These are phyloP conservation scores for Acanthochromis polyacanthus DNA, from an alignment of 2,113 vertebrate species.

Conservation along the genomic window DNA sequence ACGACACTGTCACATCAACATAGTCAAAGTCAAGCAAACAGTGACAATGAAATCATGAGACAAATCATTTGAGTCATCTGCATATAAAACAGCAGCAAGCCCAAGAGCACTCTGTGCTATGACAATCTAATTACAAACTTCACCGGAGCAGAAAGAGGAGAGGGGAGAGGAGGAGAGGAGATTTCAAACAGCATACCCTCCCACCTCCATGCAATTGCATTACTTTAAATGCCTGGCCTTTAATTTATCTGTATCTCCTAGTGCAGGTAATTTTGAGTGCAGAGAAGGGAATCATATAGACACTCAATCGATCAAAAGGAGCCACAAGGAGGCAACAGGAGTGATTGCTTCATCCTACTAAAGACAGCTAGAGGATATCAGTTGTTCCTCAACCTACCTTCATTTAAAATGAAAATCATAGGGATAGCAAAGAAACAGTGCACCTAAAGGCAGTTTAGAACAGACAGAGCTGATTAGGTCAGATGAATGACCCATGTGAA, in stretches of 20 bases:
- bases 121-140: slow-evolving; percentile 76
- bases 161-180: slow-evolving; percentile 16
- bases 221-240: slow-evolving; percentile 52
- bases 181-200: slow-evolving; percentile 32
- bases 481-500: slow-evolving; percentile 52
- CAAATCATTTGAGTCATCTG: slow-evolving; percentile 77
- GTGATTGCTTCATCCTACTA: slow-evolving; percentile 56
- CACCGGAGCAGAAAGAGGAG: slow-evolving; percentile 60
- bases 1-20: slow-evolving; percentile 64
- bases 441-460: slow-evolving; percentile 46
- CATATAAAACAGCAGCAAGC: slow-evolving; percentile 70
- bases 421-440: slow-evolving; percentile 30
- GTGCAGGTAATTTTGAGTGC: slow-evolving; percentile 62
- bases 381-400: slow-evolving; percentile 49
- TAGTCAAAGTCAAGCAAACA: slow-evolving; percentile 76
- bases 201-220: slow-evolving; percentile 41
- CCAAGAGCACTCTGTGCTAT: slow-evolving; percentile 63
- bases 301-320: slow-evolving; percentile 61
- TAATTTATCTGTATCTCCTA: slow-evolving; percentile 61
- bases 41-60: slow-evolving; percentile 71
- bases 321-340: slow-evolving; percentile 58
- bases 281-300: slow-evolving; percentile 61
- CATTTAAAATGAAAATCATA: slow-evolving; percentile 36
- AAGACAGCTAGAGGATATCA: slow-evolving; percentile 59
- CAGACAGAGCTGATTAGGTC: slow-evolving; percentile 36